A percentile compares a stretch with the other conserved stretches of the same genome.
Conservation (phyloP, 2,888 invertebrate genomes). For the Cephus sareptanus region DNA sequence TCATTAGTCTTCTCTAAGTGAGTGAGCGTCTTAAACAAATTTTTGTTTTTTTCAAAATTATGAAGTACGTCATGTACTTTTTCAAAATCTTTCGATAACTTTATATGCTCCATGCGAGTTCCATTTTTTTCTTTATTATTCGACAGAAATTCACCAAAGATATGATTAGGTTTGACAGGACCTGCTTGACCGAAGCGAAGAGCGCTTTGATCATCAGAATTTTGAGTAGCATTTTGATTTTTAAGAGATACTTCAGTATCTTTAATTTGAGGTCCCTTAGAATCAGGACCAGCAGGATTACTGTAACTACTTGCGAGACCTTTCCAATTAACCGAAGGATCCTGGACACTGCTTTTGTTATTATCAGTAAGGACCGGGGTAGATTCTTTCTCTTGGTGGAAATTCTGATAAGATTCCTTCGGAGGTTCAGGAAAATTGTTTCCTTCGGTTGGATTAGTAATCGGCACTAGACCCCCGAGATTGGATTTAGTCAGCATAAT, state of each 20-base stretch:
- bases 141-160: not conserved
- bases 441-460: not conserved
- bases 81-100: not conserved
- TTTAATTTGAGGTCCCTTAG: constrained; percentile 1
- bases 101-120: not conserved
- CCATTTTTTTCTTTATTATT: not conserved
- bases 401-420: not conserved
- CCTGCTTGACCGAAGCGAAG: not conserved
- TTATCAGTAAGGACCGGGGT: not conserved
- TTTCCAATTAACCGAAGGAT: constrained; percentile 4
- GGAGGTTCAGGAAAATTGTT: not conserved
- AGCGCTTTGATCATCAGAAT: not conserved
- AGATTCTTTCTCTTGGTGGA: not conserved
- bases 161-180: not conserved
- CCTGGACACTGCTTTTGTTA: not conserved
- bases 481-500: not conserved
- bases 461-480: not conserved
- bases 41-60: not conserved
- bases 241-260: not conserved
- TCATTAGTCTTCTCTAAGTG: not conserved
- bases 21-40: not conserved
- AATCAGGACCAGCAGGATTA: constrained; percentile 7
- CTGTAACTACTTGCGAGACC: constrained; percentile 4
- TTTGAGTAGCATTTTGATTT: constrained; percentile 1
- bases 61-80: not conserved